Evolutionary conservation across 2,113 vertebrate genomes (phyloP), one percentile per base, ranked within the genome.

Genomic region (Pholis gunnellus): DNA sequence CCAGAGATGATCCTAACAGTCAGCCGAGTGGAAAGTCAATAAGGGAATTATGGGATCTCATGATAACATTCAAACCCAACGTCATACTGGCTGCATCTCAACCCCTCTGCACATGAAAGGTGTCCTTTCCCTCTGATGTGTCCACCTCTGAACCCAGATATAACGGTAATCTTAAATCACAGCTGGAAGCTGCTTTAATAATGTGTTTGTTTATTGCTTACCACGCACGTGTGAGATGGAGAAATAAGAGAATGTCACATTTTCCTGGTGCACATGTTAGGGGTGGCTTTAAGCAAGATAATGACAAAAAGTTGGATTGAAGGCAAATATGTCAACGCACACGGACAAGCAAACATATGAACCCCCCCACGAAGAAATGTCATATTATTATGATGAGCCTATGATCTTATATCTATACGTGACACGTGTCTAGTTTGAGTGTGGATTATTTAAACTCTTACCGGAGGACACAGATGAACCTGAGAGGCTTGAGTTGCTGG

Each of bases 401-500:
- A n/a, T 40, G 5, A 60, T 6, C 57, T 18, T 1, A 13, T 42
- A 36, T 57, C 0, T 25, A n/a, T 56, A 5, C 27, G 17, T 20
- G 9, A 36, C 60, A 54, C 14, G 6, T 22, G 25, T 34, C 10
- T 64, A 72, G 69, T 69, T 10, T 36, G 31, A 42, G 31, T 66
- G 8, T 36, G 50, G 31, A 27, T 36, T 46, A 20, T 48, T 54
- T 72, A 29, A 80, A 79, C 65, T 96, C 97, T 97, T 94, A 99
- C 98, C 98, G 25, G 98, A 99, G 91, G 97, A 98, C 82, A 98
- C 89, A 2, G 98, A 99, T 65, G 98, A 99, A 93, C 97, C 98
- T 70, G 97, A 99, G 92, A 99, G 95, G 92, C 98, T 99, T 81
- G 98, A 99, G 96, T 97, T 99, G 82, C 98, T 99, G 88, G 98